Evolutionary conservation across 92 coral and sea anemone species (phyloP).

Genomic region (Blastomussa wellsi): DNA sequence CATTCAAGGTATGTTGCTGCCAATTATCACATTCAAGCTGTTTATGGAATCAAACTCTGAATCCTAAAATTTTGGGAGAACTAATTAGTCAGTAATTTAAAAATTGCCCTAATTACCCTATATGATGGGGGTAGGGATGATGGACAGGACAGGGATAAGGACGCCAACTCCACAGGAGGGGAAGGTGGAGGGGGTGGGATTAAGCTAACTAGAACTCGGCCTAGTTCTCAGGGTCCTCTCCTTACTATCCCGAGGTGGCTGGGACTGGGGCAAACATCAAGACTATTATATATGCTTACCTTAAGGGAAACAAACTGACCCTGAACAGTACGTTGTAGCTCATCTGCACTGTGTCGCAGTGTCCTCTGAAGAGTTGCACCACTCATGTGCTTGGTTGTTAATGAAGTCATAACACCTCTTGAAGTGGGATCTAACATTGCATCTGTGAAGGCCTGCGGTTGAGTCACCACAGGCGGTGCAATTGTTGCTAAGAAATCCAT

Average conservation of each 20-base stretch:
- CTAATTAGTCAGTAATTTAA: too few species aligned
- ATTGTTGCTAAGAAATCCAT: conserved; percentile 57
- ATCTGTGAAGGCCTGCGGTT: conserved; percentile 68
- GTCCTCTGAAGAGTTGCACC: conserved; percentile 50
- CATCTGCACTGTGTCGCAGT: conserved; percentile 46
- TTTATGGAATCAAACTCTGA: too few species aligned
- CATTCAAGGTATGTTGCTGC: too few species aligned
- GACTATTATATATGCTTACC: conserved; percentile 37
- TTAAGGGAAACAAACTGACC: conserved; percentile 71
- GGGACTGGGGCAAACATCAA: background rate
- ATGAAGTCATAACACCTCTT: conserved; percentile 38
- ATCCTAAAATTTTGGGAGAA: too few species aligned
- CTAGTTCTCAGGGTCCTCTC: too few species aligned
- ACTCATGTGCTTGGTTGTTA: conserved; percentile 71
- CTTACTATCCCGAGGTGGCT: too few species aligned
- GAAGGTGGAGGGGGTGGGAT: too few species aligned
- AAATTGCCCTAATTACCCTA: too few species aligned
- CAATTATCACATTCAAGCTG: too few species aligned
- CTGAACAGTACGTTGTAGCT: conserved; percentile 56
- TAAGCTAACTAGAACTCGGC: too few species aligned
- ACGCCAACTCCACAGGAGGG: background rate
- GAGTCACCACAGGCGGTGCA: conserved; percentile 47
- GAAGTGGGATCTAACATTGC: conserved; percentile 71
- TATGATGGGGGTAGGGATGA: too few species aligned
- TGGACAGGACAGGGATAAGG: too few species aligned